Evolutionary conservation across 2,888 invertebrate species (phyloP).

Genomic region (Lutraria lutraria): DNA sequence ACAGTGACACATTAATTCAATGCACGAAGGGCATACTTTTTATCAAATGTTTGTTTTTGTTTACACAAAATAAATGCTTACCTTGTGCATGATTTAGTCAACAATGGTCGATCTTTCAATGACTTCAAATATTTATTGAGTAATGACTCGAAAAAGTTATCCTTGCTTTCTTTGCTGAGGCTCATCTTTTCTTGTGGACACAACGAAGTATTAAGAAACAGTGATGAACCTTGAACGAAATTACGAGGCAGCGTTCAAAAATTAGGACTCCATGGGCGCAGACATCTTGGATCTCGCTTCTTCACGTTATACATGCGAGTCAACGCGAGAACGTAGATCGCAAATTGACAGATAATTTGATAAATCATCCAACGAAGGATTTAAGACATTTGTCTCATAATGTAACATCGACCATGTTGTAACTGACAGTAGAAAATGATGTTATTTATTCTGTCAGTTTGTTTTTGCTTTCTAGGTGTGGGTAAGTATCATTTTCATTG

Average conservation of each 20-base stretch:
- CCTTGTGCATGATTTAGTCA: conserved; percentile 82
- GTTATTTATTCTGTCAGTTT: conserved; percentile 30
- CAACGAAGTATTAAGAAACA: not conserved
- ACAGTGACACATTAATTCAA: too few relatives aligned
- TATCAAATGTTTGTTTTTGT: too few relatives aligned
- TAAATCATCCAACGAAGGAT: conserved; percentile 31
- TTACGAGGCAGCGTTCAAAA: conserved; percentile 46
- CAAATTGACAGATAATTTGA: conserved; percentile 61
- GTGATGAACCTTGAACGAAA: conserved; percentile 40
- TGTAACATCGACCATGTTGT: conserved; percentile 27
- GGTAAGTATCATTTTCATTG: conserved; percentile 36
- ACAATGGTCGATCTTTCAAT: conserved; percentile 75
- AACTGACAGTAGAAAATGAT: conserved; percentile 30
- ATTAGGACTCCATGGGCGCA: conserved; percentile 66
- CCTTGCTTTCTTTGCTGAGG: conserved; percentile 75
- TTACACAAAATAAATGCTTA: conserved; percentile 42
- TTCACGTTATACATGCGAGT: conserved; percentile 16
- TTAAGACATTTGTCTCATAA: conserved; percentile 23
- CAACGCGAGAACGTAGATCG: conserved; percentile 37
- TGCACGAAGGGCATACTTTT: too few relatives aligned
- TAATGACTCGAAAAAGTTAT: conserved; percentile 72
- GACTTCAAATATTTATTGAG: conserved; percentile 74
- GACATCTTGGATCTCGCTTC: conserved; percentile 70
- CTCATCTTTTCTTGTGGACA: conserved; percentile 72
- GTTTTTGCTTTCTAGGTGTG: conserved; percentile 41